A percentile compares a stretch with the other conserved stretches of the same genome.
phyloP scores from a whole-genome alignment of 1,140 invertebrate genomes.

The Musca domestica region DNA sequence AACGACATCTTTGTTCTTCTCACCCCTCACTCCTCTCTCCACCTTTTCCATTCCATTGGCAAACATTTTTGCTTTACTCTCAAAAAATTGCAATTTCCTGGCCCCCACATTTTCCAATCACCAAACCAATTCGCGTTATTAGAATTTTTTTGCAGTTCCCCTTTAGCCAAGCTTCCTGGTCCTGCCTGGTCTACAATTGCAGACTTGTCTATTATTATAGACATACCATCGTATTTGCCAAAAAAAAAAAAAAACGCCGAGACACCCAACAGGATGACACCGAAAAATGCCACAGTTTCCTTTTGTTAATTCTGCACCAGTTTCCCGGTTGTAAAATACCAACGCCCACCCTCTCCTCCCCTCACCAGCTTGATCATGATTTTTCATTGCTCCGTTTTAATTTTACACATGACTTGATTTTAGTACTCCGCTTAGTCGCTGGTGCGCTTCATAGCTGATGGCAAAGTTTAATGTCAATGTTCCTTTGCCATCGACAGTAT shows the following conservation, averaged over 20 bases:
- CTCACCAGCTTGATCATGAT: conserved; percentile 47
- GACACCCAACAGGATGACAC: not conserved
- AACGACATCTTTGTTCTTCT: no score
- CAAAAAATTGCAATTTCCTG: conserved; percentile 32
- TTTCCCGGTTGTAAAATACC: no score
- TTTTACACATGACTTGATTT: conserved; percentile 53
- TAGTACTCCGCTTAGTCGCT: conserved; percentile 1
- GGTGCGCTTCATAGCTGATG: conserved; percentile 28
- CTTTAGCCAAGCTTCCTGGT: not conserved
- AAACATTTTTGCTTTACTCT: no score
- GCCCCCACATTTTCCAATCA: conserved; percentile 24
- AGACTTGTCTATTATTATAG: not conserved
- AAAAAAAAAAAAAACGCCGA: not conserved
- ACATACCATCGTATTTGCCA: not conserved
- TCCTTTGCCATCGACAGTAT: not conserved
- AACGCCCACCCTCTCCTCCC: not conserved
- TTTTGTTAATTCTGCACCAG: conserved; percentile 25
- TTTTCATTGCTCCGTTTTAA: conserved; percentile 54
- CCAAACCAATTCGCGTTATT: not conserved
- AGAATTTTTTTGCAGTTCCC: no score
- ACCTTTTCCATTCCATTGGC: no score
- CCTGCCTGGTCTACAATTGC: not conserved
- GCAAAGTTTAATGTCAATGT: conserved; percentile 29
- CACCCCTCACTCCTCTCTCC: no score
- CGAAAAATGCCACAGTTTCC: conserved; percentile 20